A percentile compares a stretch with the other conserved stretches of the same genome.
Conservation (phyloP, 64 coral and sea anemone species). For the Trachythela sp. region DNA sequence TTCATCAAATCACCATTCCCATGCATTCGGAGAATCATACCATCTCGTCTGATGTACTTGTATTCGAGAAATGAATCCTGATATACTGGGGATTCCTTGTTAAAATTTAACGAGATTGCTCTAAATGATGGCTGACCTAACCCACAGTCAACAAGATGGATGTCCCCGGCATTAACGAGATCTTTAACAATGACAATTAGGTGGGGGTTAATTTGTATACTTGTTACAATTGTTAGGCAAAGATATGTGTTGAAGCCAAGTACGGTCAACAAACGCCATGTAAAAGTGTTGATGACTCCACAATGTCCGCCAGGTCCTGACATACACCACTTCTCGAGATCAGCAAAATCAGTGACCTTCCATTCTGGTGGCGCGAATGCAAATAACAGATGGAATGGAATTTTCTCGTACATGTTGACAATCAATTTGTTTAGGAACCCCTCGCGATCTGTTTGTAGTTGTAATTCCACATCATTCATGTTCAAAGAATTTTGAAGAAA, state of each 20-base stretch:
- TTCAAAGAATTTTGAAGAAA: neutral
- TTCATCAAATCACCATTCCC: neutral
- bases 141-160: neutral
- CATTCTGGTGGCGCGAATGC: neutral
- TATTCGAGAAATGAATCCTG: conserved; percentile 19
- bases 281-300: neutral
- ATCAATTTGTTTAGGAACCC: neutral
- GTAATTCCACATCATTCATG: neutral
- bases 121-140: neutral
- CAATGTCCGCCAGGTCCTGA: neutral
- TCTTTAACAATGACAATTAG: neutral
- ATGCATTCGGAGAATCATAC: neutral
- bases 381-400: neutral
- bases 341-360: neutral
- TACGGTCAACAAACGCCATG: neutral
- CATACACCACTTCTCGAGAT: neutral
- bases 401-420: neutral
- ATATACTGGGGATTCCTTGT: conserved; percentile 1
- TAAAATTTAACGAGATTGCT: neutral
- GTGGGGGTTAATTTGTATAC: neutral
- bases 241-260: neutral
- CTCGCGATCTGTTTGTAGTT: neutral
- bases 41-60: neutral
- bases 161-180: neutral
- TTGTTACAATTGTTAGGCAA: neutral